These are phyloP conservation scores for Onychorhynchus coronatus DNA, from an alignment of 2,113 vertebrate species.

Conservation along the genomic window DNA sequence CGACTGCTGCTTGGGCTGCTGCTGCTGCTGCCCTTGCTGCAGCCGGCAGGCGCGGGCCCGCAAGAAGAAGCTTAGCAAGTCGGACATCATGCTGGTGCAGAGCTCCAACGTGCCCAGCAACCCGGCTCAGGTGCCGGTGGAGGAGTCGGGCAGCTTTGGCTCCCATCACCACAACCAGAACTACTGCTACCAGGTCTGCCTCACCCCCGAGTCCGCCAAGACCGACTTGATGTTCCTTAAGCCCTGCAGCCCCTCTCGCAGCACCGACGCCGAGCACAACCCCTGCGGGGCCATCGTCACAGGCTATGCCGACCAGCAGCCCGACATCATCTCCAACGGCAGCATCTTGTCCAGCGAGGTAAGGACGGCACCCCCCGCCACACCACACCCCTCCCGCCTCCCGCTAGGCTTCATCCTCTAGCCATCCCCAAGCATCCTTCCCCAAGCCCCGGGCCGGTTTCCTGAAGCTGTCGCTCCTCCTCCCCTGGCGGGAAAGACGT, in stretches of 20 bases:
- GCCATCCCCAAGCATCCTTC: background rate
- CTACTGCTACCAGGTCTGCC: constrained; percentile 98
- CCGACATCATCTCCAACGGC: constrained; percentile 97
- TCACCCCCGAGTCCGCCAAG: constrained; percentile 97
- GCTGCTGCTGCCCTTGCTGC: constrained; percentile 87
- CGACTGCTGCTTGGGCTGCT: constrained; percentile 89
- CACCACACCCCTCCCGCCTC: background rate
- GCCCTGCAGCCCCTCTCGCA: constrained; percentile 91
- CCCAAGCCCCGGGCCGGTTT: background rate
- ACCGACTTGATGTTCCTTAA: constrained; percentile 98
- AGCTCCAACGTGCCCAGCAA: constrained; percentile 84
- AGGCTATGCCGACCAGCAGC: constrained; percentile 92
- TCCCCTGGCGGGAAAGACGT: background rate
- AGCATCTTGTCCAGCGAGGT: constrained; percentile 95
- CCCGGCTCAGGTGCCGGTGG: constrained; percentile 83
- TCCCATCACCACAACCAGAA: constrained; percentile 95
- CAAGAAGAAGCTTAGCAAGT: constrained; percentile 97
- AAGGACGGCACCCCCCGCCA: constrained; percentile 56
- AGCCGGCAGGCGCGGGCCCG: constrained; percentile 88
- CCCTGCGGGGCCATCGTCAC: constrained; percentile 91
- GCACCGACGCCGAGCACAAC: constrained; percentile 89
- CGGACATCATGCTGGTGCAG: constrained; percentile 97
- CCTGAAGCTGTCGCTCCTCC: background rate
- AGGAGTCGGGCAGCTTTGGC: constrained; percentile 88
- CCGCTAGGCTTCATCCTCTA: background rate